Evolutionary conservation across 2,888 invertebrate genomes (phyloP).

Genomic region (Blastobasis adustella): DNA sequence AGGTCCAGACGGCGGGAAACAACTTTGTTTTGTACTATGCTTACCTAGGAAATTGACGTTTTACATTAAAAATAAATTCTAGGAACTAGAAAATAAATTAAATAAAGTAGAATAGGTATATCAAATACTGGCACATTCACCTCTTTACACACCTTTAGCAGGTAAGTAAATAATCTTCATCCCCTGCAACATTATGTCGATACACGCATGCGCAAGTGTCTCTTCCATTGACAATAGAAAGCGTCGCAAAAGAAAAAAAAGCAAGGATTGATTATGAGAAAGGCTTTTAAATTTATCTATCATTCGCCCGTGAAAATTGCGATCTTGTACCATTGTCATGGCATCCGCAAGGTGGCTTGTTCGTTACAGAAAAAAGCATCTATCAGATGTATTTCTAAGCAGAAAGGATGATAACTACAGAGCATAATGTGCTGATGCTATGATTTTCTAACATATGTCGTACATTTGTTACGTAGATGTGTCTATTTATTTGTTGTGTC

Average conservation of each 20-base stretch:
- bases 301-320: slow-evolving; percentile 25
- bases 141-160: slow-evolving; percentile 39
- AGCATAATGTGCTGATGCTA: no score
- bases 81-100: no score
- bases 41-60: no score
- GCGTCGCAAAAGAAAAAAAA: slow-evolving; percentile 31
- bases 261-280: slow-evolving; percentile 44
- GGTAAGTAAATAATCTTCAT: slow-evolving; percentile 35
- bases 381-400: not conserved
- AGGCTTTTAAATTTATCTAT: slow-evolving; percentile 7
- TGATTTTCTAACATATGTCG: no score
- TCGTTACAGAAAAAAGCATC: slow-evolving; percentile 3
- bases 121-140: slow-evolving; percentile 20
- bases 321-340: slow-evolving; percentile 25
- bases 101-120: not conserved
- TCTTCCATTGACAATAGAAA: slow-evolving; percentile 27
- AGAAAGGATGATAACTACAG: no score
- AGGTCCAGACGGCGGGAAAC: no score
- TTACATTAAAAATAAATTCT: no score
- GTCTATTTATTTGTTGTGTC: no score
- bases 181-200: slow-evolving; percentile 48
- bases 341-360: slow-evolving; percentile 38
- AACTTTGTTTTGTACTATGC: no score
- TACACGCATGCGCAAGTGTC: slow-evolving; percentile 59
- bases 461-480: no score